Percentiles rank a stretch among this genome's conserved stretches.
Evolutionary conservation across 2,797 vertebrate species (phyloP).

Genomic region (Ctenochaetus hawaiiensis): DNA sequence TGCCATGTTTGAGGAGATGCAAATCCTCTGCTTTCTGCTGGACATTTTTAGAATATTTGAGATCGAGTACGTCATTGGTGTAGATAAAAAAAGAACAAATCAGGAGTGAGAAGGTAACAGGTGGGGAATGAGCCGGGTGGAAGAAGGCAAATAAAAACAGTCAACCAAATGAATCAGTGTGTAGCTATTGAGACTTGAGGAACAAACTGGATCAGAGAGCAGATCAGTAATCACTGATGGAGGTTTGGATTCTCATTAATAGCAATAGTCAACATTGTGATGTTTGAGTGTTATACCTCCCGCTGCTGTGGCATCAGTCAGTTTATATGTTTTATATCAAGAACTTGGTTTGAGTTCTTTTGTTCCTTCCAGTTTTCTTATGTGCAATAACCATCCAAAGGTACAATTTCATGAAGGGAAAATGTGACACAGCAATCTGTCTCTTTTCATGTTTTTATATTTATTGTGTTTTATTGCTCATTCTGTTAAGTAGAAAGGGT

Average conservation of each 20-base stretch:
- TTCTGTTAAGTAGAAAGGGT: conserved; percentile 14
- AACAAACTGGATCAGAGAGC: conserved; percentile 37
- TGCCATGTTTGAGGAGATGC: conserved; percentile 41
- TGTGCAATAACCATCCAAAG: conserved; percentile 75
- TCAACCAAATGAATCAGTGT: conserved; percentile 49
- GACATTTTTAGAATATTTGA: conserved; percentile 44
- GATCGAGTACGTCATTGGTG: conserved; percentile 4
- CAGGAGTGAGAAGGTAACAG: conserved; percentile 11
- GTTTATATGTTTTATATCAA: conserved; percentile 50
- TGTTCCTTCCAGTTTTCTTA: conserved; percentile 51
- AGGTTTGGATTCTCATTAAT: conserved; percentile 59
- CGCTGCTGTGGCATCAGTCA: conserved; percentile 52
- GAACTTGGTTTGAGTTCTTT: conserved; percentile 30
- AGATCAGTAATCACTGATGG: conserved; percentile 34
- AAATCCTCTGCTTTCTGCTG: conserved; percentile 35
- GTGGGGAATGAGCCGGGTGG: conserved; percentile 30
- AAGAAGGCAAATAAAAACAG: conserved; percentile 18
- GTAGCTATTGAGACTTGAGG: conserved; percentile 54
- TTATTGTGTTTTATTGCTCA: conserved; percentile 18
- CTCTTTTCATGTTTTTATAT: not conserved
- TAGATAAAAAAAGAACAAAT: conserved; percentile 22
- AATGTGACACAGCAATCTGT: conserved; percentile 48
- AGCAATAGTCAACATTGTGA: conserved; percentile 77
- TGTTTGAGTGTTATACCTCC: conserved; percentile 60
- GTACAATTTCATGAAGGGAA: conserved; percentile 38